A percentile compares a stretch with the other conserved stretches of the same genome.
Evolutionary conservation across 1,140 invertebrate species (phyloP).

Genomic region (Orius insidiosus): DNA sequence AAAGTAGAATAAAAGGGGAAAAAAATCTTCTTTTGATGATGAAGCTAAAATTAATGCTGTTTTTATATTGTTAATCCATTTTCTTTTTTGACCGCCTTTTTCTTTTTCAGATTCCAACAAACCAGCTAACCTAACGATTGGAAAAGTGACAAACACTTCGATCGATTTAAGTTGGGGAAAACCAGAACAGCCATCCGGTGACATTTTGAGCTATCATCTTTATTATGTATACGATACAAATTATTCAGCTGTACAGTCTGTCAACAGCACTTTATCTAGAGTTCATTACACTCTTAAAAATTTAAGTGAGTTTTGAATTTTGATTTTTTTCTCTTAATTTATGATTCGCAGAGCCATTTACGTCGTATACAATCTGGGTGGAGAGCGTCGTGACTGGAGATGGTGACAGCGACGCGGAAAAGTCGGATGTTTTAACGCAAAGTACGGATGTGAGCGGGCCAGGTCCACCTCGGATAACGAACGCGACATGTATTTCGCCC

Average conservation of each 20-base stretch:
- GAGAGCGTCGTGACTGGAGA: constrained; percentile 56
- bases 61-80: no score
- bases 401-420: constrained; percentile 37
- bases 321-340: constrained; percentile 16
- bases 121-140: constrained; percentile 58
- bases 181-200: constrained; percentile 51
- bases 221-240: constrained; percentile 38
- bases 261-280: constrained; percentile 31
- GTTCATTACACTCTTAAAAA: constrained; percentile 36
- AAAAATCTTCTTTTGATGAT: no score
- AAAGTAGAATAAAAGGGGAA: no score
- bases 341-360: constrained; percentile 47
- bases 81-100: no score
- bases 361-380: constrained; percentile 71
- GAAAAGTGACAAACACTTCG: constrained; percentile 52
- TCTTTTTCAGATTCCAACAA: constrained; percentile 25
- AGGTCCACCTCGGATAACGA: constrained; percentile 56
- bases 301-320: constrained; percentile 36
- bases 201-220: constrained; percentile 48
- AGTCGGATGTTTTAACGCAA: constrained; percentile 50
- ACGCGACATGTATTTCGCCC: constrained; percentile 58
- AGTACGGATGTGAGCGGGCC: constrained; percentile 68
- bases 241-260: constrained; percentile 31
- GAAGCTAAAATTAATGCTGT: no score
- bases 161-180: constrained; percentile 63